A percentile compares a stretch with the other conserved stretches of the same genome.
phyloP scores from a whole-genome alignment of 2,113 vertebrate species.

The Platysteira castanea region DNA sequence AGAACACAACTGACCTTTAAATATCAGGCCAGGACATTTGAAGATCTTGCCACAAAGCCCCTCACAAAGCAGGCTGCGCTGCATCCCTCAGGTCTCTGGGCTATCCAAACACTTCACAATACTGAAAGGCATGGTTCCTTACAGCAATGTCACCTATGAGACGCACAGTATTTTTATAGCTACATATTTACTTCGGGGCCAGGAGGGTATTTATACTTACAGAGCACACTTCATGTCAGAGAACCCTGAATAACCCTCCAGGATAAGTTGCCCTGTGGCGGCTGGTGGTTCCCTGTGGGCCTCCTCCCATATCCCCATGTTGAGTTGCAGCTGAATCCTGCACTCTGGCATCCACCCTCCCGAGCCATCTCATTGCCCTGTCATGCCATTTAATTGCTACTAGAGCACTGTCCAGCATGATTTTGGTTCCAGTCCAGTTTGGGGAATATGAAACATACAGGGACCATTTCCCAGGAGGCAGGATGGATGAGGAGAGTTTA shows the following conservation, averaged over 20 bases:
- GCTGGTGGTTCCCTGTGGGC: not conserved
- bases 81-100: not conserved
- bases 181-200: not conserved
- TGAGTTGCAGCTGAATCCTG: not conserved
- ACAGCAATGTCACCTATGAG: not conserved
- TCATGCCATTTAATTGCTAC: not conserved
- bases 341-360: not conserved
- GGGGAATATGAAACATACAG: not conserved
- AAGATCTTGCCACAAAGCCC: not conserved
- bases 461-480: not conserved
- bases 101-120: not conserved
- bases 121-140: not conserved
- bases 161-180: not conserved
- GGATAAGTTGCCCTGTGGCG: not conserved
- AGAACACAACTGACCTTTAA: not conserved
- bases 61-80: not conserved
- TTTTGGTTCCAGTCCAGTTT: not conserved
- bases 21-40: not conserved
- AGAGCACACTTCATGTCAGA: rapidly evolving
- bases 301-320: not conserved
- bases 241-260: not conserved
- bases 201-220: not conserved
- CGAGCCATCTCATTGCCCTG: rapidly evolving
- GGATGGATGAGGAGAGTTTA: not conserved
- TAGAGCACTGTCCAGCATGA: not conserved